These are phyloP conservation scores for Dastarcus helophoroides DNA, from an alignment of 2,888 invertebrate genomes.

Conservation along the genomic window DNA sequence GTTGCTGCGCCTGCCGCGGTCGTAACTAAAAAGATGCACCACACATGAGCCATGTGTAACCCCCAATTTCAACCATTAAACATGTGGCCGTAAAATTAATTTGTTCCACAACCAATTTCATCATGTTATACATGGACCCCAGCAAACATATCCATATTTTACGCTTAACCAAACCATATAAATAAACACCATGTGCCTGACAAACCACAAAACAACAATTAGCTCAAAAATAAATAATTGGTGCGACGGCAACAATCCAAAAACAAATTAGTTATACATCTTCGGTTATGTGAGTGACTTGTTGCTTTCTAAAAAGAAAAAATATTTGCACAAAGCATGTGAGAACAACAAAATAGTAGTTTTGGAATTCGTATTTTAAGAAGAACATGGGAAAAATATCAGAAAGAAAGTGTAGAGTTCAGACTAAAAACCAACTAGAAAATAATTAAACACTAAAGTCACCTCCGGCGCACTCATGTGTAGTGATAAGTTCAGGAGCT, in stretches of 20 bases:
- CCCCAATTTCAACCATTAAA: slow-evolving; percentile 11
- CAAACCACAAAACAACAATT: slow-evolving; percentile 39
- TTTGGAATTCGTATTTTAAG: too few relatives aligned
- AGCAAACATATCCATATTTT: slow-evolving; percentile 33
- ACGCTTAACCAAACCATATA: slow-evolving; percentile 38
- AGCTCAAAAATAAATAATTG: slow-evolving; percentile 13
- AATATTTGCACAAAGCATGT: too few relatives aligned
- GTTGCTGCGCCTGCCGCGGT: slow-evolving; percentile 6
- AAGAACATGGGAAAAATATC: too few relatives aligned
- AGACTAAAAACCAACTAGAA: too few relatives aligned
- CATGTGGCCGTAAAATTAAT: slow-evolving; percentile 11
- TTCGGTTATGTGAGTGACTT: too few relatives aligned
- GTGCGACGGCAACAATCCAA: background rate
- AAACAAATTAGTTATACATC: background rate
- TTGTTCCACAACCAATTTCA: slow-evolving; percentile 10
- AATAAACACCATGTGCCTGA: slow-evolving; percentile 39
- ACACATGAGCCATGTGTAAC: slow-evolving; percentile 11
- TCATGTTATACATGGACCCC: slow-evolving; percentile 11
- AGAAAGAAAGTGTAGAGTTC: too few relatives aligned
- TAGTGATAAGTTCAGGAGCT: too few relatives aligned
- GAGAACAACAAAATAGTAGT: too few relatives aligned
- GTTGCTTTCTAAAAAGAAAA: too few relatives aligned
- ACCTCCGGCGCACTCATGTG: too few relatives aligned
- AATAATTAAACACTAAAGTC: too few relatives aligned
- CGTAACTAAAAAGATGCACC: slow-evolving; percentile 15